Evolutionary conservation across 2,888 invertebrate species (phyloP).

Genomic region (Lochmaea crataegi): DNA sequence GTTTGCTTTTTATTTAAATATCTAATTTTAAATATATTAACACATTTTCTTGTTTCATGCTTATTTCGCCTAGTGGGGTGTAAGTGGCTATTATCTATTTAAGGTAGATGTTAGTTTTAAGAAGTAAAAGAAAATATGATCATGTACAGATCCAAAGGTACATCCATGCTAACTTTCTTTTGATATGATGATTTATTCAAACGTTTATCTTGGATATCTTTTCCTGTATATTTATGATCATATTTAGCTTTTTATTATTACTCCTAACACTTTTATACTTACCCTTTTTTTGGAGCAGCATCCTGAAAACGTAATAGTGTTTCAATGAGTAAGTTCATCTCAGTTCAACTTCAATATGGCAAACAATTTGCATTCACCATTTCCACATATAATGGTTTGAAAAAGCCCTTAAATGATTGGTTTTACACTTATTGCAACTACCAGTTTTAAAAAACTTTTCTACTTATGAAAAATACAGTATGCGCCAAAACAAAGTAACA

Average conservation of each 20-base stretch:
- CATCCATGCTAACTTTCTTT: background rate
- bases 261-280: background rate
- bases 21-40: slow-evolving; percentile 18
- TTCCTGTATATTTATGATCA: background rate
- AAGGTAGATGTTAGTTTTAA: slow-evolving; percentile 46
- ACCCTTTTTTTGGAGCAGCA: no score
- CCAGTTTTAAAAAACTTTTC: no score
- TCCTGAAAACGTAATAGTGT: no score
- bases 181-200: background rate
- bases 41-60: slow-evolving; percentile 24
- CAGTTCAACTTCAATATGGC: no score
- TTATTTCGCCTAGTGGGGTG: slow-evolving; percentile 49
- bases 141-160: background rate
- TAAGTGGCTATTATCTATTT: slow-evolving; percentile 53
- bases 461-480: no score
- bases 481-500: no score
- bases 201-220: background rate
- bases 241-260: slow-evolving; percentile 14
- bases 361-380: no score
- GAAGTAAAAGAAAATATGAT: slow-evolving; percentile 2
- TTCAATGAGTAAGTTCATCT: no score
- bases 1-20: background rate
- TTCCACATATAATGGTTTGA: no score
- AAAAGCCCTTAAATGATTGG: no score
- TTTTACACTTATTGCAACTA: no score